Evolutionary conservation across 2,888 invertebrate species (phyloP), one percentile per base, ranked within the genome.

Genomic region (Himalopsyche anomala): DNA sequence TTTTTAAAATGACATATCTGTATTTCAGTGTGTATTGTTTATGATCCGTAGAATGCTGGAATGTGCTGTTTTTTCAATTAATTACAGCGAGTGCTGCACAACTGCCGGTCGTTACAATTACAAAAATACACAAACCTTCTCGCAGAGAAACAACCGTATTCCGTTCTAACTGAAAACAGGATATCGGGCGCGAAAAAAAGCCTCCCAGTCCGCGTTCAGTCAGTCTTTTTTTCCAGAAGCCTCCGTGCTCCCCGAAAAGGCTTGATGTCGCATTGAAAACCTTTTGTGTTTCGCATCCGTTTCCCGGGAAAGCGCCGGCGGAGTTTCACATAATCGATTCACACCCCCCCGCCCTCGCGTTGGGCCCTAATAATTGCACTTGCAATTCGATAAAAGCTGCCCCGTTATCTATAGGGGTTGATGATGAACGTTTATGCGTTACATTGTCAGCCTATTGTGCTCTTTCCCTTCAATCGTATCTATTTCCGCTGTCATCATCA

Each of bases 221-320:
- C 62, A 62, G 11, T 62, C 11, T 56, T 62, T 62, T 62, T 62
- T 62, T 19, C 62, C 62, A 28, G 62, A 28, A 19, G 62, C 19
- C 62, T 28, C 62, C 9, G 62, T 69, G 74, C 85, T 38, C 62
- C 55, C 79, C 55, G 79, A 79, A 85, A 85, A 82, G 85, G 85
- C 82, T 85, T 85, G 85, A 85, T 85, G 85, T 85, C 82, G 85
- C 86, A 82, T 84, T 84, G 84, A 87, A 86, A 87, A 86, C 81
- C 86, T 86, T 88, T 88, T 88, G 86, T 87, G 74, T 84, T 82
- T 87, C 85, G 74, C 87, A 85, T 84, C 86, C 87, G 86, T 80
- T n/a, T 80, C 84, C 51, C 81, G 86, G 84, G 83, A 86, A 84
- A 62, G 80, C 80, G 84, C 86, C 80, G 45, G 84, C 36, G 80